A percentile compares a stretch with the other conserved stretches of the same genome.
phyloP scores from a whole-genome alignment of 2,113 vertebrate species.

The Leucopsar rothschildi region DNA sequence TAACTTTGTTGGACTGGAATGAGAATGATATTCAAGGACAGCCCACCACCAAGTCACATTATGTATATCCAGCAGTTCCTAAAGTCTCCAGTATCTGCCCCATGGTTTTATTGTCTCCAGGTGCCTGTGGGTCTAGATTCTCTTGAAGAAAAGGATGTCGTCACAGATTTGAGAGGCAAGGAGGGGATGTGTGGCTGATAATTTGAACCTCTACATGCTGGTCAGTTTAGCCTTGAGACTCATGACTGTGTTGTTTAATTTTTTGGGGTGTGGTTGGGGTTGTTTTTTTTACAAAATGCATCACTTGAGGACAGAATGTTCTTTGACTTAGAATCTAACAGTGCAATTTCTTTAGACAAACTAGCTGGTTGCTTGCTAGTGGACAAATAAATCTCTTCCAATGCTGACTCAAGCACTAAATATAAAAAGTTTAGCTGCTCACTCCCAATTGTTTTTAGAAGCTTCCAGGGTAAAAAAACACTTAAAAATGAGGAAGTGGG shows the following conservation, averaged over 20 bases:
- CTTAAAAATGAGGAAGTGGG: neutral
- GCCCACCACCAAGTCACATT: neutral
- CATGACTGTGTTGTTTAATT: neutral
- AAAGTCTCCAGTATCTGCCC: neutral
- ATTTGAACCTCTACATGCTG: neutral
- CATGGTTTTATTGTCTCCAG: slow-evolving; percentile 30
- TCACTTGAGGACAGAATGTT: neutral
- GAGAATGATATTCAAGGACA: slow-evolving; percentile 27
- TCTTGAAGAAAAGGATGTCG: neutral
- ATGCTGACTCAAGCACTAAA: neutral
- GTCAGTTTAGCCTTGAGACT: slow-evolving; percentile 5
- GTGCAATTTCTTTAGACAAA: neutral
- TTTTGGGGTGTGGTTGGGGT: neutral
- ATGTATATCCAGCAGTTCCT: slow-evolving; percentile 19
- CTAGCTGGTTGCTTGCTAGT: neutral
- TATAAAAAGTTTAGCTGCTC: neutral
- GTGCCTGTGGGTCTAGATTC: neutral
- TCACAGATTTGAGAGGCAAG: neutral
- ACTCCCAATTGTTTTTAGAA: neutral
- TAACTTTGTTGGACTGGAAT: slow-evolving; percentile 47
- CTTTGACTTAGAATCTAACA: neutral
- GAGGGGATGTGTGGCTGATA: neutral
- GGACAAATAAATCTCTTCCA: neutral
- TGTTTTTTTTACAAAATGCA: neutral
- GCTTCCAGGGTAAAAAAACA: neutral